These are phyloP conservation scores for Atractosteus spatula DNA, from an alignment of 2,113 vertebrate species.

Conservation along the genomic window DNA sequence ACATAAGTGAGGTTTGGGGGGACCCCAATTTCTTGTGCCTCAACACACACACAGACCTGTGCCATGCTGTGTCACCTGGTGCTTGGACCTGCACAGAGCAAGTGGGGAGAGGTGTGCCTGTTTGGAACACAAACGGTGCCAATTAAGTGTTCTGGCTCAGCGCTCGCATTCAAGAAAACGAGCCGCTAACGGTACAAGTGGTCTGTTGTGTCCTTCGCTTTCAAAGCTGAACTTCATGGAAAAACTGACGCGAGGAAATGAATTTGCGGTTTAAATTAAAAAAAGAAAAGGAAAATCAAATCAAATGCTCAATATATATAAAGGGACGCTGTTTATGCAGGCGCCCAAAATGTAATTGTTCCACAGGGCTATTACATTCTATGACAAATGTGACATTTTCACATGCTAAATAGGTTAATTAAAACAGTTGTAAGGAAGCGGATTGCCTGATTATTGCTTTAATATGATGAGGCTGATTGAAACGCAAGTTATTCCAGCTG, in stretches of 20 bases:
- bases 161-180: too few species aligned
- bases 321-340: not conserved
- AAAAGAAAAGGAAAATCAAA: not conserved
- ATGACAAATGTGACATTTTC: conserved; percentile 18
- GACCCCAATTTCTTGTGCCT: too few species aligned
- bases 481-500: conserved; percentile 1
- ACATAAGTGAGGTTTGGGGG: too few species aligned
- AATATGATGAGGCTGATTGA: not conserved
- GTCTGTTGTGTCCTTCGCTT: too few species aligned
- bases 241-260: conserved; percentile 41
- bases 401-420: conserved; percentile 16
- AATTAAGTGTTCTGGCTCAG: too few species aligned
- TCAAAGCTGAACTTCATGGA: conserved; percentile 41
- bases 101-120: too few species aligned
- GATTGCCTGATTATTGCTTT: not conserved
- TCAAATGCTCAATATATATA: not conserved
- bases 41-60: too few species aligned
- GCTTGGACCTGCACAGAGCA: too few species aligned
- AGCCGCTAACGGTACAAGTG: too few species aligned
- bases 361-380: not conserved
- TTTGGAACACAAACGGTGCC: too few species aligned
- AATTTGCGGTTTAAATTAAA: conserved; percentile 16
- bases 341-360: conserved; percentile 5
- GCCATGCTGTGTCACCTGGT: too few species aligned
- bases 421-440: conserved; percentile 4